These are phyloP conservation scores for Acanthococcus lagerstroemiae DNA, from an alignment of 2,888 invertebrate genomes.

Conservation along the genomic window DNA sequence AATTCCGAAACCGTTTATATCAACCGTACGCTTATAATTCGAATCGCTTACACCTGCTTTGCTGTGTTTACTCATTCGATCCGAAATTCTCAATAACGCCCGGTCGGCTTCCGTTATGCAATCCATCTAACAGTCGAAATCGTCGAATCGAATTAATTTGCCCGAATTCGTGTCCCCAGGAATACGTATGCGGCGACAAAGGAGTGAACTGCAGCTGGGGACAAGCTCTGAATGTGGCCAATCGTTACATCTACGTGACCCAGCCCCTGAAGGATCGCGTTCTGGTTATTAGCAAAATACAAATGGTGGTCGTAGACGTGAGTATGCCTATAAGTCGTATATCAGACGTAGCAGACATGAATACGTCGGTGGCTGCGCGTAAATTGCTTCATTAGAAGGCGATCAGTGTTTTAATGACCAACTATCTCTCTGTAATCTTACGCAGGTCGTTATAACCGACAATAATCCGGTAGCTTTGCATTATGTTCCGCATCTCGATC, in stretches of 20 bases:
- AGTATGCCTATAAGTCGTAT: too few relatives aligned
- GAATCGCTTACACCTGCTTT: too few relatives aligned
- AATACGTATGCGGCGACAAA: constrained; percentile 61
- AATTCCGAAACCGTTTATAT: too few relatives aligned
- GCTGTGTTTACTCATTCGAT: not conserved
- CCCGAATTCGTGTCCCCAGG: too few relatives aligned
- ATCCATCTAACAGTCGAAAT: too few relatives aligned
- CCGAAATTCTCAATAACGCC: not conserved
- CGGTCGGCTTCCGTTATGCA: too few relatives aligned
- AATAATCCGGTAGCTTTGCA: constrained; percentile 59
- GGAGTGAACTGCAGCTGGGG: constrained; percentile 61
- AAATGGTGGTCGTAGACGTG: constrained; percentile 60
- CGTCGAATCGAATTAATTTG: too few relatives aligned
- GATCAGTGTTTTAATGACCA: too few relatives aligned
- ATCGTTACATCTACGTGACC: constrained; percentile 60
- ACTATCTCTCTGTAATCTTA: not conserved
- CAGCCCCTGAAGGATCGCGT: constrained; percentile 61
- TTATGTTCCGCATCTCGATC: constrained; percentile 60
- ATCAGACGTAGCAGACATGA: too few relatives aligned
- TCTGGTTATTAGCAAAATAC: constrained; percentile 58
- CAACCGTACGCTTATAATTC: too few relatives aligned
- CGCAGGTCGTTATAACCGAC: constrained; percentile 58
- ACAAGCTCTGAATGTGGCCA: constrained; percentile 57
- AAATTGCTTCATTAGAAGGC: too few relatives aligned
- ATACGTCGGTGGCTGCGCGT: too few relatives aligned